Evolutionary conservation across 2,888 invertebrate genomes (phyloP), one percentile per base, ranked within the genome.

Genomic region (Dorcus parallelipipedus): DNA sequence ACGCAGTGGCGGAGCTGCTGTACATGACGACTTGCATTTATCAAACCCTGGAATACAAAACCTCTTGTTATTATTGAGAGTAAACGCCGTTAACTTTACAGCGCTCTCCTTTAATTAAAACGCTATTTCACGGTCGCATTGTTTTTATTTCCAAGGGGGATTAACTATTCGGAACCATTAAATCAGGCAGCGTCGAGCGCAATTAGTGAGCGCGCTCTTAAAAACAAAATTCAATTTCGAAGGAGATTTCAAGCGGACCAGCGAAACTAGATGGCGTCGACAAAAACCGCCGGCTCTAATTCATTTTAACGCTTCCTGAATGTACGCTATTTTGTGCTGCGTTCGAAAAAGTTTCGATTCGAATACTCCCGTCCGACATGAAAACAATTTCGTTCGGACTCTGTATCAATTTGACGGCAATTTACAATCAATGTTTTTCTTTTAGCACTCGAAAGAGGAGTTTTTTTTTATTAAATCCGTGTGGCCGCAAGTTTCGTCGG

Each of bases 81-180:
- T 20, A 20, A 20, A 20, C 20, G 20, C 20, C 20, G 20, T 20
- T 20, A 20, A 20, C 20, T 20, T 3, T 20, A 1, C 1, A 20
- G 20, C 20, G 20, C 20, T 20, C 20, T 20, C 20, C 20, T 20
- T 33, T 33, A 45, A 45, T 20, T 56, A 56, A 52, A 40, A 45
- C 23, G 56, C 56, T 56, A 56, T 56, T 56, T 56, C 56, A 56
- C 47, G 56, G 52, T 43, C 41, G 52, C 48, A 56, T 56, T 56
- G 56, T 52, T 47, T 56, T 45, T 45, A 17, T 56, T 56, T 45
- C 40, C 20, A 40, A 10, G 39, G 23, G 33, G 39, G 33, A 47
- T 56, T 56, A 56, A 52, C 47, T 56, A 56, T 45, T 47, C 39
- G 52, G 51, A 47, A 56, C 52, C 56, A 51, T 51, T 51, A 56